Conservation (phyloP, 2,113 vertebrate genomes). For the Machaerirhynchus nigripectus region DNA sequence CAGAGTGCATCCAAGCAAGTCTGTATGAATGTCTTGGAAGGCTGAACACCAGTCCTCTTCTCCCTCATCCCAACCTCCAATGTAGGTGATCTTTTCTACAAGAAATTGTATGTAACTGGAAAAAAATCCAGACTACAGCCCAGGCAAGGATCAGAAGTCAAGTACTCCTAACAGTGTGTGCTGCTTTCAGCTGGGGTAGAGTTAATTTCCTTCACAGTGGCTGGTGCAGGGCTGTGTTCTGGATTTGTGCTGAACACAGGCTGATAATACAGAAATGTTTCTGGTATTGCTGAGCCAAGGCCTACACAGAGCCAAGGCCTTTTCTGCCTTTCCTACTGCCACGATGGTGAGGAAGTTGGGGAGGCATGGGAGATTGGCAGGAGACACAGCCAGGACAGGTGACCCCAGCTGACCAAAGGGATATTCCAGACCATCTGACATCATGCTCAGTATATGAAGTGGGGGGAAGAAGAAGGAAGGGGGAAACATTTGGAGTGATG, state of each 20-base stretch:
- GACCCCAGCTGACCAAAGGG: background rate
- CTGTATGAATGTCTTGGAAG: background rate
- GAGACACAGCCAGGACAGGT: background rate
- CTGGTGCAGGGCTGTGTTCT: background rate
- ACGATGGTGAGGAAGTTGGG: background rate
- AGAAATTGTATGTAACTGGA: background rate
- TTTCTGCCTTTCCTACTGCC: background rate
- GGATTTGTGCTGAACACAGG: too few species aligned
- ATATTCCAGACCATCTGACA: background rate
- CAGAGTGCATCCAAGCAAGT: background rate
- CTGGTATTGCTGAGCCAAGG: background rate
- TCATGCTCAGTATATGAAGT: background rate
- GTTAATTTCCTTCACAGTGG: background rate
- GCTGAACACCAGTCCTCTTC: background rate
- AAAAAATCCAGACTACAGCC: background rate
- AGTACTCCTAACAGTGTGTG: background rate
- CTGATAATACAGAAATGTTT: background rate
- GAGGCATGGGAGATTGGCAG: fast-evolving
- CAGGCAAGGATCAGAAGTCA: background rate
- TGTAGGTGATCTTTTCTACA: background rate
- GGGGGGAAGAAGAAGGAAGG: background rate
- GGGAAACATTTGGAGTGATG: background rate
- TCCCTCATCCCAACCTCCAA: background rate
- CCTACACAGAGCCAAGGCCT: background rate
- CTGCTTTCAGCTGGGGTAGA: background rate